Evolutionary conservation across 35 echinoderm and acorn worm species (phyloP), one percentile per base, ranked within the genome.

Genomic region (Holothuria glaberrima): DNA sequence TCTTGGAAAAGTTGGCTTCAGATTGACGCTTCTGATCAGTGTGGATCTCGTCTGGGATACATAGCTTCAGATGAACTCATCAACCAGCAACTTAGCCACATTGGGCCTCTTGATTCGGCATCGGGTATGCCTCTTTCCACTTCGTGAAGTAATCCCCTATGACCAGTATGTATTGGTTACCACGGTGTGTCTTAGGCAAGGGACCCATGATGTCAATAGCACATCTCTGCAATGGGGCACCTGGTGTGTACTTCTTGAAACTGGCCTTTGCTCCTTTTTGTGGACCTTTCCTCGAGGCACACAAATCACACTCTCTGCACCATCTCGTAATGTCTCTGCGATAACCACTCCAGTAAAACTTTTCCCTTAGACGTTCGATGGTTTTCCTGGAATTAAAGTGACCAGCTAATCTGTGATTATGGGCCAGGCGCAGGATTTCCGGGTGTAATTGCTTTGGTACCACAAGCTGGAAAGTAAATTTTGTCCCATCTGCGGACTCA

Each of bases 111-210:
- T 33, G 33, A 71, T 92, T 75, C 9, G 89, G 93, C 29, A 94
- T 88, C 12, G 93, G 71, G 32, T 88, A 91, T 12, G 88, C 93
- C 12, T 94, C 93, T 41, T 61, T 82, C 83, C 89, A 94, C 36
- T 94, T 91, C 4, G 84, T 88, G 25, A 91, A 94, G 66, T 94
- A 94, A 31, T 94, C 93, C 12, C 89, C 89, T 10, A 94, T 58
- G 50, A 94, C 83, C 34, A 91, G 65, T 20, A 94, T 84, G 33
- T 86, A 90, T 34, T 78, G 84, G 75, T 94, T 88, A 22, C 92
- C 92, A 73, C 46, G 26, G 9, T 32, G 12, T 18, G 88, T 35
- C 0, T 12, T 9, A 0, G 60, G 74, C 29, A 89, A 59, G 32
- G 64, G 88, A 7, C 77, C 76, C 28, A 94, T 29, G 24, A 94